Conservation (phyloP, 1,140 invertebrate genomes). For the Maconellicoccus hirsutus region DNA sequence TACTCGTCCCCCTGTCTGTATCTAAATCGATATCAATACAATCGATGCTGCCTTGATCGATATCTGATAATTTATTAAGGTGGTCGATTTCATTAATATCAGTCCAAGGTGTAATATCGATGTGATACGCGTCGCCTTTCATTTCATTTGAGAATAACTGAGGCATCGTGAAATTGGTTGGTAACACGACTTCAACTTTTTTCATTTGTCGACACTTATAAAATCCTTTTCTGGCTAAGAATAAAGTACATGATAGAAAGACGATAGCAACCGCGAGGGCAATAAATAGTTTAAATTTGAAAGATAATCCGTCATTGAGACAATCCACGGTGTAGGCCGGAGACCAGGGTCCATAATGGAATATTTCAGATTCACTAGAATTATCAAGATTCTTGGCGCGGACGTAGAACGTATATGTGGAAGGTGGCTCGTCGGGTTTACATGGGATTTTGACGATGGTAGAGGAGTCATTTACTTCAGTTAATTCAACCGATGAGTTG, state of each 20-base stretch:
- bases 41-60: background rate
- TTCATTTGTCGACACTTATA: conserved; percentile 12
- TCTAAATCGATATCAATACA: background rate
- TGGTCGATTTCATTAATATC: background rate
- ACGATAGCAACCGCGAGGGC: background rate
- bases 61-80: background rate
- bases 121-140: background rate
- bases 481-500: background rate
- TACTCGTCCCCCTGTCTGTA: background rate
- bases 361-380: background rate
- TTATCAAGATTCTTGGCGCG: background rate
- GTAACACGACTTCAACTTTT: background rate
- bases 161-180: background rate
- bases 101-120: background rate
- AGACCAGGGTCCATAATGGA: background rate
- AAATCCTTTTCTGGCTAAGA: background rate
- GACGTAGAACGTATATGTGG: background rate
- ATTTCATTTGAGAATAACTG: background rate
- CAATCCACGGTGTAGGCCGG: background rate
- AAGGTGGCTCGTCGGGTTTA: background rate
- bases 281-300: background rate
- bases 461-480: too few relatives aligned
- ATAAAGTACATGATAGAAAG: background rate
- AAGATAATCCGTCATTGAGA: too few relatives aligned
- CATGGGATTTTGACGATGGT: background rate